Percentiles rank a stretch among this genome's conserved stretches.
Evolutionary conservation across 2,797 vertebrate species (phyloP).

Genomic region (Podarcis siculus): DNA sequence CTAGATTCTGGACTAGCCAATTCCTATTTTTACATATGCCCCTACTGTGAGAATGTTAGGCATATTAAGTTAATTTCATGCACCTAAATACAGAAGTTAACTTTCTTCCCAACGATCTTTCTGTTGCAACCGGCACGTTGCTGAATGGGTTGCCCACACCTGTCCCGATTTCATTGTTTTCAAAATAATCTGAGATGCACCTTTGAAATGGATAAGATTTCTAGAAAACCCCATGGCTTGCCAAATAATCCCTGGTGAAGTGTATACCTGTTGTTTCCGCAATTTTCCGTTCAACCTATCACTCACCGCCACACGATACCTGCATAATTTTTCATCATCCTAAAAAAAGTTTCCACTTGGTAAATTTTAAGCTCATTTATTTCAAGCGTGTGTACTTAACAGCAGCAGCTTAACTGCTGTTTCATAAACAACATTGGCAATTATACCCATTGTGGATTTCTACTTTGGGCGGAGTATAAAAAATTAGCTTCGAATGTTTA

Average conservation of each 20-base stretch:
- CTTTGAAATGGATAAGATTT: background rate
- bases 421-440: constrained; percentile 55
- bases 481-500: constrained; percentile 40
- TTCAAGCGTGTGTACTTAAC: constrained; percentile 36
- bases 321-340: constrained; percentile 12
- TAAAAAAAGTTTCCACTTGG: constrained; percentile 16
- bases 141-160: background rate
- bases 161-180: background rate
- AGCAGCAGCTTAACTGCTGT: constrained; percentile 51
- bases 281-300: background rate
- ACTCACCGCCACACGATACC: background rate
- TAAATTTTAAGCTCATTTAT: constrained; percentile 39
- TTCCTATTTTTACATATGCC: background rate
- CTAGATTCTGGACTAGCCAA: too few species aligned
- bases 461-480: constrained; percentile 48
- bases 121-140: background rate
- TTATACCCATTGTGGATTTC: constrained; percentile 55
- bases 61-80: background rate
- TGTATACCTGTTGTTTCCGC: background rate
- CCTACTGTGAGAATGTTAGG: background rate
- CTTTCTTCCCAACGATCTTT: background rate
- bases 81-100: background rate
- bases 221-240: background rate
- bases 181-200: background rate
- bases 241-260: background rate